Evolutionary conservation across 1,140 invertebrate species (phyloP).

Genomic region (Artemia franciscana): DNA sequence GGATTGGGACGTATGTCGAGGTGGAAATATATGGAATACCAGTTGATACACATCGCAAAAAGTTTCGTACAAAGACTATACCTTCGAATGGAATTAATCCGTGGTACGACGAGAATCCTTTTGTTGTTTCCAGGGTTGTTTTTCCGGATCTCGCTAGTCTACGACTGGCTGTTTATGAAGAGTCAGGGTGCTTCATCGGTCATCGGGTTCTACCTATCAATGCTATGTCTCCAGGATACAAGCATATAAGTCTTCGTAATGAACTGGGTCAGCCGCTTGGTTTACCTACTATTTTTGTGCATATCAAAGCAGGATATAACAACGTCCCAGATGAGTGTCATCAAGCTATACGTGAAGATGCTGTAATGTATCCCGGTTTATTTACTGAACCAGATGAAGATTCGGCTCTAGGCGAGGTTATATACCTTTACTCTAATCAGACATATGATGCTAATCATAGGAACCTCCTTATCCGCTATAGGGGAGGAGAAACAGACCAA

Average conservation of each 20-base stretch:
- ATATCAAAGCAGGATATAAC: conserved; percentile 79
- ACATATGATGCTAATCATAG: not conserved
- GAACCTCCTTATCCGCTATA: not conserved
- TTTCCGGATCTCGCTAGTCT: conserved; percentile 87
- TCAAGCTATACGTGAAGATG: conserved; percentile 51
- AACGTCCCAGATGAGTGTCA: conserved; percentile 81
- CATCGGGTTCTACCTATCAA: conserved; percentile 88
- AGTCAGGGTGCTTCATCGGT: conserved; percentile 75
- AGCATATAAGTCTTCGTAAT: conserved; percentile 61
- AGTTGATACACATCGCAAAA: conserved; percentile 90
- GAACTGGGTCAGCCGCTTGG: conserved; percentile 84
- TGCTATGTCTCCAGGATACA: conserved; percentile 79
- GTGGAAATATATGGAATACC: conserved; percentile 98
- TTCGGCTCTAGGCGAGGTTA: not conserved
- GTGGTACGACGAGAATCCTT: conserved; percentile 84
- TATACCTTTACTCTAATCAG: not conserved
- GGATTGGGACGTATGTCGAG: conserved; percentile 90
- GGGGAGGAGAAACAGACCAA: not conserved
- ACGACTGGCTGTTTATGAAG: conserved; percentile 88
- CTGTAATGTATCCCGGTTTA: not conserved
- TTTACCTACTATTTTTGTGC: conserved; percentile 67
- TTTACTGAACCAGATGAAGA: not conserved
- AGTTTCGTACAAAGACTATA: conserved; percentile 79
- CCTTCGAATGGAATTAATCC: conserved; percentile 91
- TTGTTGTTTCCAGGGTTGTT: conserved; percentile 80